Base-by-base conservation (phyloP, 64 coral and sea anemone genomes). In the Stichodactyla helianthus region DNA sequence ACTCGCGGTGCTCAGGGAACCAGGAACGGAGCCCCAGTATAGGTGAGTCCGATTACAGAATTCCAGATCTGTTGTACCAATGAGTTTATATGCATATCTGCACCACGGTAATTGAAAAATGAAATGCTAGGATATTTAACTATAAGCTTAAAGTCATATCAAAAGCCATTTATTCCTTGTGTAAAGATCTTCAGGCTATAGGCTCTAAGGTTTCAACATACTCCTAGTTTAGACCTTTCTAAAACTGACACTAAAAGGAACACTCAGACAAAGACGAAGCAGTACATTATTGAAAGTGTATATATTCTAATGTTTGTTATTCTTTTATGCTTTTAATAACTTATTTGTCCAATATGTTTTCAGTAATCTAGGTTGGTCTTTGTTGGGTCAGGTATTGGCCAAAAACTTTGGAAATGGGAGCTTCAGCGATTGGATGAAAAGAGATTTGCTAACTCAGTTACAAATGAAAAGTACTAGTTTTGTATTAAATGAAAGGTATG, bases 361-460 rank as follows among this genome's bases (percentile, higher is more conserved):
- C 80, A 92, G 91, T 52, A 92, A 92, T 52, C 77, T 92, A 6
- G 91, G 78, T 14, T 92, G 87, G 59, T 87, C 91, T 9, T 58
- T 92, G 61, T 28, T 92, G 54, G 91, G 91, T 13, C 91, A 92
- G n/a, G 57, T 88, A 64, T 54, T 92, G 6, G 86, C 86, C 54
- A 87, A 92, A 17, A 50, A 59, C 1, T 55, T 88, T 88, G 91
- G 86, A 31, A 19, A 79, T 20, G 83, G 83, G 4, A 60, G 61
- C 10, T 92, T 83, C 53, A 55, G 77, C 20, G 70, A 59, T 10
- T 92, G 91, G 91, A 70, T 92, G 50, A 54, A 74, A 84, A 28
- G 71, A 27, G 20, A 88, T n/a, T 20, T 92, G 12, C 87, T 92
- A 50, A 83, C 28, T 4, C 91, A 86, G 74, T 84, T 92, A 50